Evolutionary conservation across 2,113 vertebrate genomes (phyloP), one percentile per base, ranked within the genome.

Genomic region (Spea multiplicata): DNA sequence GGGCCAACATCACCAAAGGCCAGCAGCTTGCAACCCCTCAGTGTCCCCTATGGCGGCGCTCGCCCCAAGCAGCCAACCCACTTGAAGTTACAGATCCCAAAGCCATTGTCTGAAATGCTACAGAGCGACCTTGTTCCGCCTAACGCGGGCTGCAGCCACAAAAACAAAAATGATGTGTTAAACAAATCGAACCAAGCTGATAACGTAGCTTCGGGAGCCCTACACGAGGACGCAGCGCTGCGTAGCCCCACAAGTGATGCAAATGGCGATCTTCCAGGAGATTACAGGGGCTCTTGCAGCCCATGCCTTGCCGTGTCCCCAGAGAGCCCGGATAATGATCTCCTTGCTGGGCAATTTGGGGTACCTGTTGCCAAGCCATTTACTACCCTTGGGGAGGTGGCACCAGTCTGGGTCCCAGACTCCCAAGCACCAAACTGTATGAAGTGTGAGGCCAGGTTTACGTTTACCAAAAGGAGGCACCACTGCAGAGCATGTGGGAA

Each of bases 401-500:
- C 97, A 86, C 97, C 97, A 5, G 93, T 99, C 59, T 99, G 97
- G 97, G 97, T 99, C 80, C 97, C 97, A 3, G 97, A 99, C 89
- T 96, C 95, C 78, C 95, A 99, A 89, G 97, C 97, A 65, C 96
- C 97, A n/a, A 90, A 96, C 83, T 99, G 97, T 82, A 99, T 98
- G 96, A 99, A 96, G 87, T 99, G 97, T 71, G 95, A 98, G 85
- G 92, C 93, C 86, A 97, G 94, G 89, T 99, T 99, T 90, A 99
- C 97, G 74, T 99, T 99, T 87, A 99, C 97, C 84, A 99, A 97
- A 91, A 93, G 97, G 87, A 95, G 97, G 81, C 97, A 99, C 86
- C 97, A 99, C 87, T 99, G 97, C 91, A 95, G 97, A 91, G 97
- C 97, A 71, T 99, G 97, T 76, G 97, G 97, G 78, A 99, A 99